phyloP scores from a whole-genome alignment of 2,888 invertebrate species.

The Tineola bisselliella region DNA sequence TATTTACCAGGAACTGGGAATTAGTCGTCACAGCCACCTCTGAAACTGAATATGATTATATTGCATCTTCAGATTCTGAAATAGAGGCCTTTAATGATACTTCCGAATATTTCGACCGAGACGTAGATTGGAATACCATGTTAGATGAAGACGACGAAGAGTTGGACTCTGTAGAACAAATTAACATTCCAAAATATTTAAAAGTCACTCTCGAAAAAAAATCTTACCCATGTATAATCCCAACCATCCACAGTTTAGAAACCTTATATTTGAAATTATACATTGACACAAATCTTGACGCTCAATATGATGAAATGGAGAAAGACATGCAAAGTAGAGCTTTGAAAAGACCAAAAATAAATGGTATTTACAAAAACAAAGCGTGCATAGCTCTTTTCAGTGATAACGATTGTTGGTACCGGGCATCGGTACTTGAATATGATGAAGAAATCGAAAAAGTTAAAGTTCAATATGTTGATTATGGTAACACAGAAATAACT shows the following conservation, averaged over 20 bases:
- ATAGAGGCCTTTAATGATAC: no score
- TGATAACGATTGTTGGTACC: slow-evolving; percentile 75
- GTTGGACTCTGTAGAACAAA: no score
- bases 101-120: no score
- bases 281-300: background rate
- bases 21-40: background rate
- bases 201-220: slow-evolving; percentile 19
- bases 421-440: slow-evolving; percentile 70
- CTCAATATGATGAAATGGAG: slow-evolving; percentile 32
- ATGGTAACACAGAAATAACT: slow-evolving; percentile 72
- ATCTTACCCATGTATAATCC: slow-evolving; percentile 36
- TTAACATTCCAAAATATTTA: no score
- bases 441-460: slow-evolving; percentile 48
- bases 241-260: slow-evolving; percentile 36
- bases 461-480: slow-evolving; percentile 78
- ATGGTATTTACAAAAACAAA: slow-evolving; percentile 51
- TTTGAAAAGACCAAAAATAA: slow-evolving; percentile 37
- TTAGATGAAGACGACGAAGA: no score
- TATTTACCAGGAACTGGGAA: no score
- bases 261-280: slow-evolving; percentile 33
- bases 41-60: slow-evolving; percentile 32
- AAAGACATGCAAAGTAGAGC: slow-evolving; percentile 54
- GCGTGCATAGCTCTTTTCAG: slow-evolving; percentile 72
- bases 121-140: no score
- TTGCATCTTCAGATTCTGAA: no score